Base-by-base conservation (phyloP, 1,140 invertebrate species). In the Heliconius himera region DNA sequence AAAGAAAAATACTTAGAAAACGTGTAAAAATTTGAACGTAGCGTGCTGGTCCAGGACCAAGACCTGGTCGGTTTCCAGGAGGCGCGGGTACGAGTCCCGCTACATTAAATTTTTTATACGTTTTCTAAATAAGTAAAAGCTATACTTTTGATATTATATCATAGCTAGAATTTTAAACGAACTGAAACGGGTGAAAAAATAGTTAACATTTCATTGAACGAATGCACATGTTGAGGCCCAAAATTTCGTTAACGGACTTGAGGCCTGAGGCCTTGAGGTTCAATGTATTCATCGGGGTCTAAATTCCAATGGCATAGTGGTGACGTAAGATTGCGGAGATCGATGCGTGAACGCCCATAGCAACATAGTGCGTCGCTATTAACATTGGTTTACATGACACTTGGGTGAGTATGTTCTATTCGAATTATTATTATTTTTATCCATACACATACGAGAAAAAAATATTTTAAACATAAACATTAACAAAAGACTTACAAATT, bases 311-410 rank as follows among this genome's bases (percentile, higher is more conserved):
- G 79, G 83, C 81, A 71, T 46, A 41, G 78, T 80, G 89, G 81
- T 91, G 90, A 91, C 90, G 90, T 88, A 87, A 91, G 73, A 46
- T 73, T 83, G 79, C 81, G 84, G 84, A 77, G 80, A 81, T 84
- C 82, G 86, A 87, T 89, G 87, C 83, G 87, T 85, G 86, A 81
- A 82, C 83, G 84, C 87, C 85, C 90, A 80, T 91, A 86, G 88
- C 87, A 91, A 91, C 90, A 88, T 74, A 88, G 85, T 89, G 85
- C 90, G 87, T 88, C 79, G 73, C 18, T 76, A n/a, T 77, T 72
- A 70, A 72, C 70, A 18, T 71, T 49, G 46, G 70, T 46, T 77
- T 71, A 77, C 49, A 71, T 77, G 29, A 8, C 70, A 38, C 36
- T 71, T 71, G 18, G 9, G 33, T 16, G 11, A n/a, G 0, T 8